Evolutionary conservation across 1,140 invertebrate genomes (phyloP).

Genomic region (Rhynchophorus ferrugineus): DNA sequence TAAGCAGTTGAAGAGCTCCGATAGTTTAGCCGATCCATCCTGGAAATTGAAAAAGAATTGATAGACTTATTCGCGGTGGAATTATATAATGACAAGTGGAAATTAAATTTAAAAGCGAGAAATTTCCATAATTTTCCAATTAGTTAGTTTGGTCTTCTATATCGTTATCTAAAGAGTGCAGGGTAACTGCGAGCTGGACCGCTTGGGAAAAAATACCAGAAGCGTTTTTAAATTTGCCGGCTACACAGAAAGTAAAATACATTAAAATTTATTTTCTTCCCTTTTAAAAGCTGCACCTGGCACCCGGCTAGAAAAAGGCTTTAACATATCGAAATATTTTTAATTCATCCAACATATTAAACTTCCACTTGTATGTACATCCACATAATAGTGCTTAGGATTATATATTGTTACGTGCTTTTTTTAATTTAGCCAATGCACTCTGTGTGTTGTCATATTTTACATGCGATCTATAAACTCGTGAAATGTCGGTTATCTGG

Average conservation of each 20-base stretch:
- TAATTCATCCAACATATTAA: background rate
- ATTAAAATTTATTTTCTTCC: constrained; percentile 18
- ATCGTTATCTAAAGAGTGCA: constrained; percentile 8
- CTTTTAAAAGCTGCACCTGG: constrained; percentile 17
- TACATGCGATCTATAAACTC: constrained; percentile 13
- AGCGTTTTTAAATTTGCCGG: constrained; percentile 14
- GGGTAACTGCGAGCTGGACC: constrained; percentile 9
- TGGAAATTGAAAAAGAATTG: no score
- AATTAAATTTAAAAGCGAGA: constrained; percentile 3
- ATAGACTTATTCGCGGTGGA: background rate
- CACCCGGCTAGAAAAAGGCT: constrained; percentile 9
- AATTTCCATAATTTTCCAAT: constrained; percentile 11
- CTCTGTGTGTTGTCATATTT: constrained; percentile 8
- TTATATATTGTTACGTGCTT: background rate
- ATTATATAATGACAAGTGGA: background rate
- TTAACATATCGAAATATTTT: constrained; percentile 7
- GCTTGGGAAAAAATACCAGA: constrained; percentile 12
- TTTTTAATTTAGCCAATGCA: background rate
- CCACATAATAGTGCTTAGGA: background rate
- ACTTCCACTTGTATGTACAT: background rate
- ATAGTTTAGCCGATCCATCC: no score
- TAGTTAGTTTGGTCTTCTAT: constrained; percentile 6
- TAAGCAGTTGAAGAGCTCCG: no score
- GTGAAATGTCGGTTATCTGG: constrained; percentile 19
- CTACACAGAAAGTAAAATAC: constrained; percentile 16